These are phyloP conservation scores for Pteropus rufus DNA, from an alignment of 2,797 vertebrate genomes.

Conservation along the genomic window DNA sequence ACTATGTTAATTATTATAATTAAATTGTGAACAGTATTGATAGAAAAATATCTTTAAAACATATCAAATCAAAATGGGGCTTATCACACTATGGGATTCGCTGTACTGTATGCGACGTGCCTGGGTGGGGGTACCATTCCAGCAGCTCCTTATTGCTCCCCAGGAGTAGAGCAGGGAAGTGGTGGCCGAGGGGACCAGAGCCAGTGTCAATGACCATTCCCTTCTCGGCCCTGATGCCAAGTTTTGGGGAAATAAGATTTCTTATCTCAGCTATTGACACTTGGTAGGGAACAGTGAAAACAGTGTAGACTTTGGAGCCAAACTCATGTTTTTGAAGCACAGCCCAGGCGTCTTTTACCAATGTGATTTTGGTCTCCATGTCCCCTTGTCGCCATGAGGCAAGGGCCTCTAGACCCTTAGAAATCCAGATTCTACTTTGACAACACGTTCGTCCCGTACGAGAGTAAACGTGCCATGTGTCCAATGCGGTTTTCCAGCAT, in stretches of 20 bases:
- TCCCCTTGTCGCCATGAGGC: fast-evolving
- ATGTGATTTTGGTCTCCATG: fast-evolving
- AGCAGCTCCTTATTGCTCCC: background rate
- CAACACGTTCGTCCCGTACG: fast-evolving
- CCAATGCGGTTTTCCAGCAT: background rate
- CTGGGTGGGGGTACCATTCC: constrained; percentile 43
- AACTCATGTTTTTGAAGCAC: fast-evolving
- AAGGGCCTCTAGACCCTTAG: background rate
- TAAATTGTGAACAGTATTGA: constrained; percentile 86
- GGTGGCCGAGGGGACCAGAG: fast-evolving
- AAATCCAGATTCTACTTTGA: background rate
- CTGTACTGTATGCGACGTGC: constrained; percentile 29
- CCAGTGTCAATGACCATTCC: too few relatives aligned
- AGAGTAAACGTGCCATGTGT: fast-evolving
- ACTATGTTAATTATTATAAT: constrained; percentile 88
- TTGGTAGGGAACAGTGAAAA: fast-evolving
- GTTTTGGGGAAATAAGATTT: background rate
- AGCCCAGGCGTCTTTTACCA: too few relatives aligned
- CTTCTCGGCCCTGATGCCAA: background rate
- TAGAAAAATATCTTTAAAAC: constrained; percentile 84
- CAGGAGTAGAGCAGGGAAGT: background rate
- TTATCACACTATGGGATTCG: constrained; percentile 45
- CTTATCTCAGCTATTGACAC: background rate
- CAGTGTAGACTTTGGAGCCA: background rate
- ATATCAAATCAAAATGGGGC: constrained; percentile 80